A percentile compares a stretch with the other conserved stretches of the same genome.
phyloP scores from a whole-genome alignment of 2,888 invertebrate species.

The Globia sparganii region DNA sequence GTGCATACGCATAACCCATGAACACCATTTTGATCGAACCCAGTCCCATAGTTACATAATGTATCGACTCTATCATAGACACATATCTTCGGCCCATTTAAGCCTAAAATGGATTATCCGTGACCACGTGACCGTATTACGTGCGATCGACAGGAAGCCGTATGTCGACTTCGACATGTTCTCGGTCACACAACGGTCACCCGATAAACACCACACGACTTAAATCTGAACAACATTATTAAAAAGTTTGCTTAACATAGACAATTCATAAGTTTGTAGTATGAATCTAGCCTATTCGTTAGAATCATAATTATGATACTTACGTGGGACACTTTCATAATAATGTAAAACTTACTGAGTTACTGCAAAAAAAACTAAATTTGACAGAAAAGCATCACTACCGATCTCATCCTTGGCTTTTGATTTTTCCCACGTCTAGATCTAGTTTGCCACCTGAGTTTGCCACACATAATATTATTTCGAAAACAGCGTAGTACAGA shows the following conservation, averaged over 20 bases:
- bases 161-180: conserved; percentile 60
- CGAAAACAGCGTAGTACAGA: background rate
- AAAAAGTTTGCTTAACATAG: conserved; percentile 32
- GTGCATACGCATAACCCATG: too few species aligned
- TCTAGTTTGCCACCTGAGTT: background rate
- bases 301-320: background rate
- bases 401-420: background rate
- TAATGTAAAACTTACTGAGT: background rate
- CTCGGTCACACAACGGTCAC: conserved; percentile 72
- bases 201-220: conserved; percentile 51
- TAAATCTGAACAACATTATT: conserved; percentile 37
- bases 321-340: background rate
- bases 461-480: background rate
- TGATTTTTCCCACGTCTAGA: background rate
- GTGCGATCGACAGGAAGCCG: conserved; percentile 68
- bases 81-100: conserved; percentile 49
- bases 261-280: conserved; percentile 5
- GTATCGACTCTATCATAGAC: background rate
- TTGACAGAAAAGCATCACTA: background rate
- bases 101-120: conserved; percentile 66
- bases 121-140: conserved; percentile 71
- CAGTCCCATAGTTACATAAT: background rate
- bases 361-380: background rate
- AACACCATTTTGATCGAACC: background rate
- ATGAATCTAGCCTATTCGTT: too few species aligned